Percentiles rank a stretch among this genome's conserved stretches.
Evolutionary conservation across 2,888 invertebrate genomes (phyloP).

Genomic region (Euphydryas editha): DNA sequence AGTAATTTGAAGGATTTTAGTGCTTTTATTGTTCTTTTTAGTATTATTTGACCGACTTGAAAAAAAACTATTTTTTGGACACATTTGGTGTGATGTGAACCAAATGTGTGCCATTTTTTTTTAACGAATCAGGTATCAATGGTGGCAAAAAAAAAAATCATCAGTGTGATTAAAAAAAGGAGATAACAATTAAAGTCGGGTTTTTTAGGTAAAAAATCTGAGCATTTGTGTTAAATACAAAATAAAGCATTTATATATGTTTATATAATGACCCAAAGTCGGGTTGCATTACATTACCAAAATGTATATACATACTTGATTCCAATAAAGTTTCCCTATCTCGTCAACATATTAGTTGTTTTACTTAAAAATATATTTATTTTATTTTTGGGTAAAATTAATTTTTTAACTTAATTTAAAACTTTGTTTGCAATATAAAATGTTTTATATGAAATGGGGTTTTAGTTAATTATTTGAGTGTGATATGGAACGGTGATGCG

Average conservation of each 20-base stretch:
- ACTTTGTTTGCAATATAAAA: neutral
- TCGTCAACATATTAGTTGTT: neutral
- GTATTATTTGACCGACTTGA: too few species aligned
- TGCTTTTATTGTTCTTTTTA: conserved; percentile 1
- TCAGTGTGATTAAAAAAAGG: too few species aligned
- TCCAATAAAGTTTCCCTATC: neutral
- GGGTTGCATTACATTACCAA: conserved; percentile 20
- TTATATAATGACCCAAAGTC: conserved; percentile 10
- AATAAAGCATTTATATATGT: conserved; percentile 38
- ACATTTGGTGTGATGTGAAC: too few species aligned
- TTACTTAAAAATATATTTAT: too few species aligned
- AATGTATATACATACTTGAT: conserved; percentile 17
- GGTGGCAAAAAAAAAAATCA: too few species aligned
- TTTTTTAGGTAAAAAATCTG: conserved; percentile 5
- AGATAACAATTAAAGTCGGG: neutral
- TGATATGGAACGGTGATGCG: conserved; percentile 14
- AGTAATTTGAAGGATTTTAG: conserved; percentile 7
- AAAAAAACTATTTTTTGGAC: too few species aligned
- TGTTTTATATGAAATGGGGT: neutral
- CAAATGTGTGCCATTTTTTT: too few species aligned
- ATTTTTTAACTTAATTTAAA: neutral
- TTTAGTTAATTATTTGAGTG: neutral
- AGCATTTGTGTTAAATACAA: conserved; percentile 35
- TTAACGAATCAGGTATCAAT: too few species aligned
- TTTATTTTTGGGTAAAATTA: too few species aligned